Evolutionary conservation across 2,113 vertebrate species (phyloP), one percentile per base, ranked within the genome.

Genomic region (Trinectes maculatus): DNA sequence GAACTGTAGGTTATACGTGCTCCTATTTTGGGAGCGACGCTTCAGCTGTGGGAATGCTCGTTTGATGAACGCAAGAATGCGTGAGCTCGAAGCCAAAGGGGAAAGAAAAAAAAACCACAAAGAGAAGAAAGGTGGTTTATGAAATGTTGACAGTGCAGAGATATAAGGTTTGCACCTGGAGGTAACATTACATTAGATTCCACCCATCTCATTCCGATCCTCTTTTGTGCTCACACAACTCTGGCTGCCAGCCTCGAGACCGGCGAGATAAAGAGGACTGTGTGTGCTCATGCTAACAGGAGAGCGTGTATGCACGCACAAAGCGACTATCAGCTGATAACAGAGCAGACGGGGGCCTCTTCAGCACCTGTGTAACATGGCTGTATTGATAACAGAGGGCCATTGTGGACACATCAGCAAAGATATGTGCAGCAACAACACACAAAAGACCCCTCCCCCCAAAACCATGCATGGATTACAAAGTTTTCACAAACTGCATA

Each of bases 311-410:
- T 55, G 61, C 19, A 44, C 49, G 78, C 65, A 53, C 48, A 40
- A 39, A 54, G 16, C 43, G 22, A 74, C 55, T 40, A 62, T 67
- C 57, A 48, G 19, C 79, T 76, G 79, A 89, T 87, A 87, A 80
- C 51, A 33, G 46, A 69, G 44, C 77, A 78, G 67, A 74, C 48
- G 59, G 62, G 40, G 21, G 67, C 74, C 77, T 80, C 79, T 33
- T 71, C 75, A 62, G 59, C 59, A 84, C 80, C 77, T 82, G 78
- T 64, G 65, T 10, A 63, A 63, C 57, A 47, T 0, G 54, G 21
- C 57, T 24, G 61, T 58, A 71, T 67, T 65, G 83, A 87, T 86
- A 88, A 79, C 55, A 66, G 56, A 52, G 10, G 31, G 48, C 31
- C 3, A 0, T 65, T 25, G 51, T n/a, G 52, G 63, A 56, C 73